phyloP scores from a whole-genome alignment of 2,797 vertebrate genomes.

The Anisognathus igniventris region DNA sequence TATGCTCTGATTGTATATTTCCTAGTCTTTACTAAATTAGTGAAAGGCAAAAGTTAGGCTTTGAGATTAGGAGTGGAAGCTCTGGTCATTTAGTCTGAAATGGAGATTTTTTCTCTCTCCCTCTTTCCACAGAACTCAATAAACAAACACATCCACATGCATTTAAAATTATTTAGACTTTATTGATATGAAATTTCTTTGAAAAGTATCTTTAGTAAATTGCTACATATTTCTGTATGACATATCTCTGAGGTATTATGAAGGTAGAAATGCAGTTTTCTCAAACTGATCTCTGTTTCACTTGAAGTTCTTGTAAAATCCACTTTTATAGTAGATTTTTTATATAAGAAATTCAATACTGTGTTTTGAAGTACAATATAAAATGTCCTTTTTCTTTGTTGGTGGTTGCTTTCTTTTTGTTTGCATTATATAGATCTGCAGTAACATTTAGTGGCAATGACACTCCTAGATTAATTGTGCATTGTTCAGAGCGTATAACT shows the following conservation, averaged over 20 bases:
- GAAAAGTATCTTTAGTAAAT: not conserved
- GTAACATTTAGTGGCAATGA: not conserved
- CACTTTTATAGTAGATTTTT: not conserved
- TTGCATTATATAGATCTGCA: not conserved
- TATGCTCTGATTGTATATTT: not conserved
- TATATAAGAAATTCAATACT: not conserved
- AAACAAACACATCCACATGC: not conserved
- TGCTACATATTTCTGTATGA: not conserved
- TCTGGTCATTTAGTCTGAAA: not conserved
- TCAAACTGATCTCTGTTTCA: not conserved
- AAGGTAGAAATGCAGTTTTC: not conserved
- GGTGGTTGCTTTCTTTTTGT: not conserved
- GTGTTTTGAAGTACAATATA: not conserved
- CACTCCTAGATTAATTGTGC: not conserved
- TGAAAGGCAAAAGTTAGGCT: not conserved
- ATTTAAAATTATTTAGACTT: not conserved
- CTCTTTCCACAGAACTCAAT: not conserved
- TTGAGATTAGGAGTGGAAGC: not conserved
- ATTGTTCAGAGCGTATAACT: not conserved
- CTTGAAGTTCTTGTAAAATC: not conserved
- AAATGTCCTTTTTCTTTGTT: not conserved
- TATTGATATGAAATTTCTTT: not conserved
- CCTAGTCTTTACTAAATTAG: not conserved
- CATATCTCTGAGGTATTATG: not conserved
- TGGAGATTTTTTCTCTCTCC: not conserved